Evolutionary conservation across 2,888 invertebrate genomes (phyloP).

Genomic region (Microctonus brassicae): DNA sequence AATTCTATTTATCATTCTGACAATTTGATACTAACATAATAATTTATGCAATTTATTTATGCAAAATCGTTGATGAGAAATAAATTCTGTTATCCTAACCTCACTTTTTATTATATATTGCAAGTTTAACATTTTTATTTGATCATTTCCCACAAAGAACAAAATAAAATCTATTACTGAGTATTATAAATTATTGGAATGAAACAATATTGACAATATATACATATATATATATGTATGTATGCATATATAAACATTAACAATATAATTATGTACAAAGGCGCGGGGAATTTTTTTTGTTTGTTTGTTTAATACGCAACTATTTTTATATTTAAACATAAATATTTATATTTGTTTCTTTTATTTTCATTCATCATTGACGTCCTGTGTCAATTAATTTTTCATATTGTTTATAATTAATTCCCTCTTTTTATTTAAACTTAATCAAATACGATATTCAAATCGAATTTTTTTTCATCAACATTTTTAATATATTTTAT

Average conservation of each 20-base stretch:
- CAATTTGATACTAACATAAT: too few relatives aligned
- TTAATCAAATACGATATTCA: background rate
- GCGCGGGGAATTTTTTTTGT: background rate
- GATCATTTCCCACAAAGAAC: background rate
- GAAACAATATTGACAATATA: background rate
- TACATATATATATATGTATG: background rate
- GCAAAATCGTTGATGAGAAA: too few relatives aligned
- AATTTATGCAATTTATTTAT: too few relatives aligned
- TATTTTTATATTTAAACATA: background rate
- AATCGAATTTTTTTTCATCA: background rate
- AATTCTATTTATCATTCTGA: too few relatives aligned
- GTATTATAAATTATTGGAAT: background rate
- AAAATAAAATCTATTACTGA: background rate
- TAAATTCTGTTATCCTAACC: background rate
- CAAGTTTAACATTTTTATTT: background rate
- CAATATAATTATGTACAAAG: background rate
- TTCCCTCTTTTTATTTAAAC: background rate
- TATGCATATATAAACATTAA: background rate
- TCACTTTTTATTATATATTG: too few relatives aligned
- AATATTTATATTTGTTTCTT: background rate
- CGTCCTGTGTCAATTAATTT: background rate
- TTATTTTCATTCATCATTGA: background rate
- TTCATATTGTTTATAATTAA: background rate
- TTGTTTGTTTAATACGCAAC: background rate
- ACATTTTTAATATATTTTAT: conserved; percentile 7